Percentiles rank a stretch among this genome's conserved stretches.
Evolutionary conservation across 2,797 vertebrate species (phyloP).

Genomic region (Hoplostethus atlanticus): DNA sequence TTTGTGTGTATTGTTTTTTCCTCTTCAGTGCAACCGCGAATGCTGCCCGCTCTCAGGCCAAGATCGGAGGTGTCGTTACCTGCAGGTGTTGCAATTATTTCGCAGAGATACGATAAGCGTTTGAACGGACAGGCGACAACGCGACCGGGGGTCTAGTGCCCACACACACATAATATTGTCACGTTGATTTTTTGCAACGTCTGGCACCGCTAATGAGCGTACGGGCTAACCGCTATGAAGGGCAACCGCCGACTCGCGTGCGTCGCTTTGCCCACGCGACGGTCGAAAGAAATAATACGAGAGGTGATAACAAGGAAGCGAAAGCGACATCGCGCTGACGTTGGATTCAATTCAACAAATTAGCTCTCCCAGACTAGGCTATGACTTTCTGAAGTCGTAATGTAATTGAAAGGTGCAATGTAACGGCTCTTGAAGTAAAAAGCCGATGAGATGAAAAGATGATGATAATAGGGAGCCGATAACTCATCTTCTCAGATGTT

Average conservation of each 20-base stretch:
- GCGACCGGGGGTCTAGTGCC: neutral
- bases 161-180: constrained; percentile 22
- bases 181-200: constrained; percentile 41
- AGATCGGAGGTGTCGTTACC: constrained; percentile 11
- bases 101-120: constrained; percentile 21
- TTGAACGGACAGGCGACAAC: constrained; percentile 14
- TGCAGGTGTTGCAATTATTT: constrained; percentile 2
- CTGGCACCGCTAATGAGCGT: constrained; percentile 26
- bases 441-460: too few species aligned
- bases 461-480: constrained; percentile 47
- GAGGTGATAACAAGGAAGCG: constrained; percentile 50
- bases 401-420: too few species aligned
- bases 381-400: too few species aligned
- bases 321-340: constrained; percentile 44
- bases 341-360: constrained; percentile 54
- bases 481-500: constrained; percentile 42
- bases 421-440: constrained; percentile 5
- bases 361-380: constrained; percentile 11
- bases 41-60: neutral
- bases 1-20: neutral
- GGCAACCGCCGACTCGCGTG: constrained; percentile 43
- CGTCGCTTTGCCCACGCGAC: constrained; percentile 18
- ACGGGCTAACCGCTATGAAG: constrained; percentile 50
- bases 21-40: neutral
- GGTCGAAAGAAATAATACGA: constrained; percentile 25